A percentile compares a stretch with the other conserved stretches of the same genome.
phyloP scores from a whole-genome alignment of 2,888 invertebrate species.

The Melangyna quadrimaculata region DNA sequence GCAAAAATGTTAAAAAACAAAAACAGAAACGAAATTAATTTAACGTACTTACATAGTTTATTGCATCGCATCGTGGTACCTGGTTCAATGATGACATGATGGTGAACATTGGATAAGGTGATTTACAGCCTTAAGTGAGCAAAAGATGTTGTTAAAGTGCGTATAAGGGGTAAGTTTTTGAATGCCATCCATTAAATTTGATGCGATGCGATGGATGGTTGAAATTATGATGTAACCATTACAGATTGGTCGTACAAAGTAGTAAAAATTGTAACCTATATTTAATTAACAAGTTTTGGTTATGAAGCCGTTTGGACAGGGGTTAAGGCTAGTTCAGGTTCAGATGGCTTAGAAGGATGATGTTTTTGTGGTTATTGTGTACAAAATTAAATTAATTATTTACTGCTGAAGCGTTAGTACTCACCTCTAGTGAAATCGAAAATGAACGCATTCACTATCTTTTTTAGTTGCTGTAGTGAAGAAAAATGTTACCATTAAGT shows the following conservation, averaged over 20 bases:
- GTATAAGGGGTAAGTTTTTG: conserved; percentile 13
- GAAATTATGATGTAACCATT: conserved; percentile 11
- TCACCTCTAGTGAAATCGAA: no score
- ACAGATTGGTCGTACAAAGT: neutral
- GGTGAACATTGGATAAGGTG: conserved; percentile 41
- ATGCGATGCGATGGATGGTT: neutral
- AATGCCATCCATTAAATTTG: conserved; percentile 5
- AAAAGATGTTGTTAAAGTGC: neutral
- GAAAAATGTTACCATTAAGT: no score
- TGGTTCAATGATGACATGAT: conserved; percentile 32
- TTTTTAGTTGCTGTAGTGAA: no score
- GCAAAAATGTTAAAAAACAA: neutral
- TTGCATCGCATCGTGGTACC: conserved; percentile 37
- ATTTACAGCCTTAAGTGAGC: conserved; percentile 47
- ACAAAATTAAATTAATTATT: no score
- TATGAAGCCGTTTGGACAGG: no score
- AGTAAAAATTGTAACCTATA: no score
- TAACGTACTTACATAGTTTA: conserved; percentile 29
- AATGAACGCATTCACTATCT: no score
- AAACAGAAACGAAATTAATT: conserved; percentile 24
- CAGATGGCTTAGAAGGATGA: no score
- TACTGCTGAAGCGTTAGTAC: no score
- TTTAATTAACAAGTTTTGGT: no score
- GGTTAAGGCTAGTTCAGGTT: no score
- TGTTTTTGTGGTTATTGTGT: no score